Conservation (phyloP, 2,888 invertebrate species). For the Nephrotoma appendiculata region DNA sequence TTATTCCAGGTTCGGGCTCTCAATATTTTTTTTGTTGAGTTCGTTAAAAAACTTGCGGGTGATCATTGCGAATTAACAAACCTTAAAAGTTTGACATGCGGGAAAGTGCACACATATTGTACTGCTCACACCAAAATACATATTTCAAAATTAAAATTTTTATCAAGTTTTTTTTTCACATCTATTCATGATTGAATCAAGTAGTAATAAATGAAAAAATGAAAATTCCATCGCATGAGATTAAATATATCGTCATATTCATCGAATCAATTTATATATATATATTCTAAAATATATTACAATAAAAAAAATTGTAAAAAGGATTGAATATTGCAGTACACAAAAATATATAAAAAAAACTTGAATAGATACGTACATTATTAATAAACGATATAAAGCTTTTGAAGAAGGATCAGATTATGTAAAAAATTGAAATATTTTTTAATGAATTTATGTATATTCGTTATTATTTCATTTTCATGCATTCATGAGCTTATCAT, state of each 20-base stretch:
- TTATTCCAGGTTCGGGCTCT: no score
- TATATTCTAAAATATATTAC: background rate
- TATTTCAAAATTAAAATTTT: background rate
- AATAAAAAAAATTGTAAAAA: background rate
- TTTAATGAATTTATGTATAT: background rate
- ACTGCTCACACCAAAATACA: no score
- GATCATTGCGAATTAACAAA: no score
- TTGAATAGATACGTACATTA: background rate
- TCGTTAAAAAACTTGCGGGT: no score
- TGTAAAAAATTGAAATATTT: background rate
- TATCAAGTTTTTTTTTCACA: background rate
- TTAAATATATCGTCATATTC: background rate
- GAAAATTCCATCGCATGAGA: background rate
- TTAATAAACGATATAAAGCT: background rate
- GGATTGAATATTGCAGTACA: background rate
- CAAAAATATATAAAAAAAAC: background rate
- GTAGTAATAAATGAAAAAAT: background rate
- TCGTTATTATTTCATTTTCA: background rate
- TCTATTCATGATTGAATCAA: background rate
- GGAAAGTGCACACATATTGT: no score
- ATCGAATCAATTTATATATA: background rate
- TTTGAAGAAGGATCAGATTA: background rate
- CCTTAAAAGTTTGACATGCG: no score
- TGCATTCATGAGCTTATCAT: background rate
- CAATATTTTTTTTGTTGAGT: no score